These are phyloP conservation scores for Corythornis leucogaster DNA, from an alignment of 2,797 vertebrate species.

Conservation along the genomic window DNA sequence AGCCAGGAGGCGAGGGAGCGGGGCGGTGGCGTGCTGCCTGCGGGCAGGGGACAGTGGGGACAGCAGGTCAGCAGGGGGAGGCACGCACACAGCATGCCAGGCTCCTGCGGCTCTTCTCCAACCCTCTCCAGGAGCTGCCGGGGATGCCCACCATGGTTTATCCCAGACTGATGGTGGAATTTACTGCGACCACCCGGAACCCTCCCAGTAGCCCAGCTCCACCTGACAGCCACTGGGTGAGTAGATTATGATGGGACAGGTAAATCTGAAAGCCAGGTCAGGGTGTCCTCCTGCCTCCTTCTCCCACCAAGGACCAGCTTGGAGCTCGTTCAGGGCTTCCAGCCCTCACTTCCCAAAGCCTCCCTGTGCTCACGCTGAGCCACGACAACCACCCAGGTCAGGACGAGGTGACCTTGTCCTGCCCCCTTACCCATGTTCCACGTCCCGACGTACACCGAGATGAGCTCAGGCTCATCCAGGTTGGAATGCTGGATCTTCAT, in stretches of 20 bases:
- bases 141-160: rapidly evolving
- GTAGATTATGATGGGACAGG: rapidly evolving
- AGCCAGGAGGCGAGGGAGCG: conserved; percentile 92
- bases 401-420: not conserved
- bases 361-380: rapidly evolving
- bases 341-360: not conserved
- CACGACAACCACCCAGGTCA: not conserved
- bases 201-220: not conserved
- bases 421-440: conserved; percentile 93
- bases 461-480: conserved; percentile 95
- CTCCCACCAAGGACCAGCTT: not conserved
- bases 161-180: not conserved
- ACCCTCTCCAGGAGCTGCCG: rapidly evolving
- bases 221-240: not conserved
- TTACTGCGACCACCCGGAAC: not conserved
- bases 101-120: rapidly evolving
- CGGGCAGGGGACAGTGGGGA: not conserved
- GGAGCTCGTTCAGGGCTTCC: not conserved
- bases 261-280: rapidly evolving
- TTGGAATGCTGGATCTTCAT: conserved; percentile 98
- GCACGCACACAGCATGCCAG: rapidly evolving
- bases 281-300: not conserved
- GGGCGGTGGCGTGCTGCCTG: conserved; percentile 89
- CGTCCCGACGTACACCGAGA: conserved; percentile 91
- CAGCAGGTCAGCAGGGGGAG: rapidly evolving